Evolutionary conservation across 2,113 vertebrate species (phyloP).

Genomic region (Toxotes chatareus): DNA sequence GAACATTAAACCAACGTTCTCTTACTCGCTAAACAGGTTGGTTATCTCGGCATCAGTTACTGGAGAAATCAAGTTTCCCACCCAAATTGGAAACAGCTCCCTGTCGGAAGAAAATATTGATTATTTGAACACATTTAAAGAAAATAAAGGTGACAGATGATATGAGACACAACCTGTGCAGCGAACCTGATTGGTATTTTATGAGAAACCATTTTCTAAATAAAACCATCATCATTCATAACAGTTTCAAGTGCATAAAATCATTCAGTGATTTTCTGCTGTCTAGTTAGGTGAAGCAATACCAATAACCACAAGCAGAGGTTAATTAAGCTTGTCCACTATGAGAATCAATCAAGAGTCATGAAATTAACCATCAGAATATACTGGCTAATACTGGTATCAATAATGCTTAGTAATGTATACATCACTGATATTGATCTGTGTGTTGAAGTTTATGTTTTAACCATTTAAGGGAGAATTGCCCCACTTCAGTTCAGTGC

Average conservation of each 20-base stretch:
- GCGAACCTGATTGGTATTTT: too few species aligned
- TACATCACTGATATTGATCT: background rate
- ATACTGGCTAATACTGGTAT: background rate
- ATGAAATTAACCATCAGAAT: background rate
- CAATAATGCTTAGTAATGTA: background rate
- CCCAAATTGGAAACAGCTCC: constrained; percentile 81
- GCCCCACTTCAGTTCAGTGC: background rate
- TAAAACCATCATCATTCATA: constrained; percentile 11
- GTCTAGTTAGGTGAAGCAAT: constrained; percentile 24
- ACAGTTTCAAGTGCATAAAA: background rate
- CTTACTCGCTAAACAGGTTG: constrained; percentile 74
- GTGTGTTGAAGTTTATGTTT: background rate
- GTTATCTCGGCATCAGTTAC: constrained; percentile 38
- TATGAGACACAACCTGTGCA: background rate
- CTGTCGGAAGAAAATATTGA: constrained; percentile 47
- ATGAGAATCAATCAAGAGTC: background rate
- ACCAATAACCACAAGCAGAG: background rate
- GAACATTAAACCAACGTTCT: background rate
- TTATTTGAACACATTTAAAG: background rate
- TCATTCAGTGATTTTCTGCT: constrained; percentile 22
- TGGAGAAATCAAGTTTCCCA: constrained; percentile 71
- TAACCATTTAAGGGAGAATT: background rate
- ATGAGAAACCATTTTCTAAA: background rate
- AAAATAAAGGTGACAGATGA: background rate
- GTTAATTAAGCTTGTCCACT: constrained; percentile 17